Evolutionary conservation across 2,888 invertebrate genomes (phyloP), one percentile per base, ranked within the genome.

Genomic region (Cynaeus angustus): DNA sequence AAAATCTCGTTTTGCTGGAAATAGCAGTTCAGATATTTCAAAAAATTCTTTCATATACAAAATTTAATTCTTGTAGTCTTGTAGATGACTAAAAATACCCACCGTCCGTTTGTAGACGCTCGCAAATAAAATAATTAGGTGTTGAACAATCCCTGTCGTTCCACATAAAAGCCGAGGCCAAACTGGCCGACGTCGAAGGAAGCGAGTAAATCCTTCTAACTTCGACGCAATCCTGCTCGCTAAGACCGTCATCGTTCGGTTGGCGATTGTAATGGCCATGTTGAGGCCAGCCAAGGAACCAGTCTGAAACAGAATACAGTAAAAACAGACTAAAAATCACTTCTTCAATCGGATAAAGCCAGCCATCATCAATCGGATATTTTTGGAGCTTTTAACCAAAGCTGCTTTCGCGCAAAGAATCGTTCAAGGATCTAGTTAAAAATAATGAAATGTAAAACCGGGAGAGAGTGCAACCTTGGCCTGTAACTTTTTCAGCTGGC

Each of bases 151-250:
- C 91, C 21, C 94, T 82, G 81, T 94, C 94, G 82, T 95, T 95
- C 94, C 94, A 94, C 89, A 91, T 92, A 84, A 91, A 93, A 72
- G 89, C 88, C 13, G 87, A 84, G 0, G 91, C 86, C 0, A 87
- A 80, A 55, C 86, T 83, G 16, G 84, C 82, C 3, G 85, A 82
- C 55, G 85, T 82, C 3, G 85, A 79, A 0, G 90, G 88, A 28
- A 89, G 86, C 1, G 90, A 88, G 82, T 92, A 94, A 73, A 89
- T 87, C 48, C 91, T 86, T 6, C 94, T 85, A 5, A 92, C 87
- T 82, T 95, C 94, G 65, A 94, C 92, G 83, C 94, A 95, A 85
- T 94, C 94, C 82, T 94, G 93, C 3, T 91, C 90, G 14, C 93
- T 92, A 8, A 93, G 88, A 0, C 94, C 94, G 80, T 94, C 94